A percentile compares a stretch with the other conserved stretches of the same genome.
phyloP scores from a whole-genome alignment of 2,888 invertebrate genomes.

The Zaprionus bogoriensis region DNA sequence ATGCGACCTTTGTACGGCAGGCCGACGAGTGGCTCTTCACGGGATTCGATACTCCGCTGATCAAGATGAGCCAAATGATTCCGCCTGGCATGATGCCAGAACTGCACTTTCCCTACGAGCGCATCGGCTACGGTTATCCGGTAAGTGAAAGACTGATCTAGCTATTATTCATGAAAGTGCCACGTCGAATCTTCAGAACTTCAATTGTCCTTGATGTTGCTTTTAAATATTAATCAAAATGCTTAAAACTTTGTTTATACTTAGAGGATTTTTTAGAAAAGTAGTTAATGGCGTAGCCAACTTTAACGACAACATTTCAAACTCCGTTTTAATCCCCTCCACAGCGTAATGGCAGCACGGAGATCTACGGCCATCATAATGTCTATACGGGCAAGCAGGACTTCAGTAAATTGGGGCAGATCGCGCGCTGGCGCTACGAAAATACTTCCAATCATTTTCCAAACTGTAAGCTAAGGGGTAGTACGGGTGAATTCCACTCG shows the following conservation, averaged over 20 bases:
- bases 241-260: no score
- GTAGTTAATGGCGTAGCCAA: no score
- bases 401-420: constrained; percentile 86
- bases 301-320: background rate
- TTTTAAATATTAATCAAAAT: no score
- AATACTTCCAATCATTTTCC: constrained; percentile 84
- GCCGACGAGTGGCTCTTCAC: constrained; percentile 89
- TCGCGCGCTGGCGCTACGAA: constrained; percentile 88
- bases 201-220: no score
- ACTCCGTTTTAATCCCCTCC: constrained; percentile 40
- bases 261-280: no score
- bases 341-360: constrained; percentile 89
- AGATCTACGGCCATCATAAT: constrained; percentile 84
- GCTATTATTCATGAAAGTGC: no score
- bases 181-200: no score
- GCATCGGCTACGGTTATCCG: constrained; percentile 92
- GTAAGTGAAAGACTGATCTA: constrained; percentile 79
- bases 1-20: constrained; percentile 85
- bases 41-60: constrained; percentile 89
- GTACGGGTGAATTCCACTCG: constrained; percentile 91
- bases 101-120: constrained; percentile 86
- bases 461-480: constrained; percentile 87
- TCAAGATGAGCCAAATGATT: constrained; percentile 83
- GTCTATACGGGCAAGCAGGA: constrained; percentile 88
- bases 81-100: constrained; percentile 84